Conservation (phyloP, 2,113 vertebrate species). For the Hydrochoerus hydrochaeris region DNA sequence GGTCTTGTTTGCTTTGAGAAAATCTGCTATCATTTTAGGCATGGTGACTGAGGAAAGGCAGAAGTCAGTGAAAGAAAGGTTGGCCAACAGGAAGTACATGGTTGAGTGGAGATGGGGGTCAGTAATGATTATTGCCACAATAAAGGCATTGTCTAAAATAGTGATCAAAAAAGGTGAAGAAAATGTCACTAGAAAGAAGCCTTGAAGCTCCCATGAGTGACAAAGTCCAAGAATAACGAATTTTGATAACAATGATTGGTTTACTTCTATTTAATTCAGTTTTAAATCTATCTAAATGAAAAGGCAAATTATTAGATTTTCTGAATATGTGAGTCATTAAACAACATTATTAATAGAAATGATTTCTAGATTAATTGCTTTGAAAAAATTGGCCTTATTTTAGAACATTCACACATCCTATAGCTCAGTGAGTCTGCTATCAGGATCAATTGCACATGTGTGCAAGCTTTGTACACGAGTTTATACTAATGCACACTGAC, state of each 20-base stretch:
- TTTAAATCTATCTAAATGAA: constrained; percentile 18
- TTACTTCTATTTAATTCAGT: constrained; percentile 36
- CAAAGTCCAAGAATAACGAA: constrained; percentile 72
- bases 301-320: neutral
- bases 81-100: constrained; percentile 72
- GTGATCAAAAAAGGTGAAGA: constrained; percentile 68
- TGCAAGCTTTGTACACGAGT: neutral
- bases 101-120: constrained; percentile 52
- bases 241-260: constrained; percentile 50
- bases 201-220: constrained; percentile 26
- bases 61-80: constrained; percentile 71
- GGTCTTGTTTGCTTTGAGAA: constrained; percentile 62
- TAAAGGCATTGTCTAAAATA: constrained; percentile 71
- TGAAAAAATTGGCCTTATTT: neutral
- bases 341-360: neutral
- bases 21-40: constrained; percentile 69
- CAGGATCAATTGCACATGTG: neutral
- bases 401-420: neutral
- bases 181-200: constrained; percentile 63
- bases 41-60: constrained; percentile 71
- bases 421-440: neutral
- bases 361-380: neutral
- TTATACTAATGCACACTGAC: neutral
- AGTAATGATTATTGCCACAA: constrained; percentile 54
- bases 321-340: neutral